phyloP scores from a whole-genome alignment of 2,888 invertebrate genomes.

The Cistogaster globosa region DNA sequence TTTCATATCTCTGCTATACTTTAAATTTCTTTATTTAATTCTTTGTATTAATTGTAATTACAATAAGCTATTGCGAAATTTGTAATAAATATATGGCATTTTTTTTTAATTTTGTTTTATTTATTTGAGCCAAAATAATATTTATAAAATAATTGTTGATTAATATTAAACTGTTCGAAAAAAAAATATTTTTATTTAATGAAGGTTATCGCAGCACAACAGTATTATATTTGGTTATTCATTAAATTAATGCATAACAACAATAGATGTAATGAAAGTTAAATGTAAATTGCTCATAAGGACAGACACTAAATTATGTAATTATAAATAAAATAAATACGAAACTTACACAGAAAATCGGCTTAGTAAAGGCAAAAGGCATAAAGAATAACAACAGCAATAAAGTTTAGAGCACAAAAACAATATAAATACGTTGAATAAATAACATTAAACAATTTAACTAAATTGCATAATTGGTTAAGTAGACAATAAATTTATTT shows the following conservation, averaged over 20 bases:
- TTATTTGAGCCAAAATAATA: neutral
- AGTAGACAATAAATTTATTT: conserved; percentile 56
- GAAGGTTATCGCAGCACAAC: conserved; percentile 25
- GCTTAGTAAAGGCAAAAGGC: neutral
- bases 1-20: no score
- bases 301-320: conserved; percentile 9
- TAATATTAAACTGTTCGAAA: neutral
- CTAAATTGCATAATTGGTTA: conserved; percentile 60
- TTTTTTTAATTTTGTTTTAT: no score
- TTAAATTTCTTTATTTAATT: no score
- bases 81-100: neutral
- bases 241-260: conserved; percentile 29
- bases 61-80: neutral
- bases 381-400: neutral
- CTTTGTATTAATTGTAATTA: no score
- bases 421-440: conserved; percentile 31
- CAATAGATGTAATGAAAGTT: conserved; percentile 52
- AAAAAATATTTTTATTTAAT: neutral
- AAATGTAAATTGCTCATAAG: conserved; percentile 44
- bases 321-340: neutral
- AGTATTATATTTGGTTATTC: conserved; percentile 9
- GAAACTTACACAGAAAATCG: neutral
- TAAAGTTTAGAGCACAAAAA: neutral
- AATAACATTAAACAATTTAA: conserved; percentile 59
- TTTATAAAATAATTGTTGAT: neutral